phyloP scores from a whole-genome alignment of 2,113 vertebrate species.

The Oriolus oriolus region DNA sequence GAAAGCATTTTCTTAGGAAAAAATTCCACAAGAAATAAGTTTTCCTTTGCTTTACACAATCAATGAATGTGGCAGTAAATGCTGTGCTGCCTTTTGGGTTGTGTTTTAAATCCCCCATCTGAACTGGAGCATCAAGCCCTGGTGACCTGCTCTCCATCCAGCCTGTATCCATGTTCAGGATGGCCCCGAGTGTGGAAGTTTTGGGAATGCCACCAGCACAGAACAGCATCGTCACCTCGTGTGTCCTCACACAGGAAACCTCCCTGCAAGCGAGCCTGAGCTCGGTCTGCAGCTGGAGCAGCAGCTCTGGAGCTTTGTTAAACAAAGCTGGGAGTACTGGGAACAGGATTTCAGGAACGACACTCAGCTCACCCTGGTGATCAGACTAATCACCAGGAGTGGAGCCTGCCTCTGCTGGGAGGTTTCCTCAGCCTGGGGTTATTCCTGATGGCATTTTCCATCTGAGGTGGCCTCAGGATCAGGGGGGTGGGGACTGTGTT shows the following conservation, averaged over 20 bases:
- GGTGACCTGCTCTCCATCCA: neutral
- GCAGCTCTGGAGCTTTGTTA: neutral
- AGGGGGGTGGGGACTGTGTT: neutral
- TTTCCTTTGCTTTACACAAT: neutral
- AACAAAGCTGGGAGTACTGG: neutral
- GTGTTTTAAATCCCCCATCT: neutral
- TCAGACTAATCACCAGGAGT: neutral
- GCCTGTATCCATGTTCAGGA: neutral
- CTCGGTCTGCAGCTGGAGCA: neutral
- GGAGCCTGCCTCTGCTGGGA: neutral
- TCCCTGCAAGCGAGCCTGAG: neutral
- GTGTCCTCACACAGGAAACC: neutral
- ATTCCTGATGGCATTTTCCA: neutral
- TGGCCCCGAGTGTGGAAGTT: neutral
- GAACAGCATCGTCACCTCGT: accelerated
- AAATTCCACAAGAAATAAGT: neutral
- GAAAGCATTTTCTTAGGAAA: neutral
- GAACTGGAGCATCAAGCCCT: neutral
- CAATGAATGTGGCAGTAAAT: accelerated
- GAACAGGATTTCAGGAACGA: neutral
- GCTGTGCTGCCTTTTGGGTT: neutral
- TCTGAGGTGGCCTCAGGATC: neutral
- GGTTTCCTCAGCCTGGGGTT: neutral
- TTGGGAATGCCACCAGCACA: neutral
- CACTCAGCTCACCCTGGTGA: neutral